Evolutionary conservation across 2,888 invertebrate species (phyloP).

Genomic region (Carpatolechia fugitivella): DNA sequence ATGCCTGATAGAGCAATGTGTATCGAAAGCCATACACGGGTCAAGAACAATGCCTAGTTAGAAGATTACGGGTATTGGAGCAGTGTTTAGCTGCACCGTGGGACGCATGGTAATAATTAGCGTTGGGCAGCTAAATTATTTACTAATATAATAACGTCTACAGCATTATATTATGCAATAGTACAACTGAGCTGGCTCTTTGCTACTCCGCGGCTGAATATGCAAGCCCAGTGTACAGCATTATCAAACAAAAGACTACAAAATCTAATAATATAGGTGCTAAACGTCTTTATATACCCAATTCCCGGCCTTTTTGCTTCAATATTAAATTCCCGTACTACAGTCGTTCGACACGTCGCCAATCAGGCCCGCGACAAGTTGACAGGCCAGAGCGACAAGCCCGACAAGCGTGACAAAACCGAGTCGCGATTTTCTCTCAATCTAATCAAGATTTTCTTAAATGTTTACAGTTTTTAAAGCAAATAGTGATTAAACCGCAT

Average conservation of each 20-base stretch:
- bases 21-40: conserved; percentile 25
- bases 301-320: not conserved
- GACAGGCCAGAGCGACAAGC: not conserved
- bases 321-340: not conserved
- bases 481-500: too few relatives aligned
- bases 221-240: too few relatives aligned
- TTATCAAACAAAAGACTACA: too few relatives aligned
- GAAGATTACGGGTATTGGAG: not conserved
- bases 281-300: not conserved
- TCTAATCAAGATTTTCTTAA: not conserved
- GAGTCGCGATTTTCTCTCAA: not conserved
- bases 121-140: too few relatives aligned
- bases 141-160: too few relatives aligned
- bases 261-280: not conserved
- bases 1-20: not conserved
- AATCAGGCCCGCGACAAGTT: not conserved
- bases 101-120: too few relatives aligned
- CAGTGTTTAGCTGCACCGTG: too few relatives aligned
- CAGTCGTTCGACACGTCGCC: not conserved
- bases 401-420: not conserved
- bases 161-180: too few relatives aligned
- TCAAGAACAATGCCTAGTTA: conserved; percentile 20
- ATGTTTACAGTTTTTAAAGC: not conserved
- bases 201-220: too few relatives aligned
- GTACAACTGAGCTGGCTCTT: too few relatives aligned